These are phyloP conservation scores for Lepus europaeus DNA, from an alignment of 2,113 vertebrate species.

Conservation along the genomic window DNA sequence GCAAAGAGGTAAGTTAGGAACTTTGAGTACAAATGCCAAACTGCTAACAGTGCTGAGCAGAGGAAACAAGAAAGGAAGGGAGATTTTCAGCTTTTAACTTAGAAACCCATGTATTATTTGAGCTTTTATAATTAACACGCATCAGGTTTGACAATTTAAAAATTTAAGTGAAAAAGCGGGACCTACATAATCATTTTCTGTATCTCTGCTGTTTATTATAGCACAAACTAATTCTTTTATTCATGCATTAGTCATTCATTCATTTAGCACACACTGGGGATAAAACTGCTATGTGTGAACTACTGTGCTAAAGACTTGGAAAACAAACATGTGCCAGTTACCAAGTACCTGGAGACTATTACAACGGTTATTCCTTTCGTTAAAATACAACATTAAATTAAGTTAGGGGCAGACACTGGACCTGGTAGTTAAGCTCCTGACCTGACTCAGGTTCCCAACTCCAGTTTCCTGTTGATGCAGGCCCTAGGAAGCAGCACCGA, in stretches of 20 bases:
- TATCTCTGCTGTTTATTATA: not conserved
- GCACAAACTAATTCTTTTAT: conserved; percentile 28
- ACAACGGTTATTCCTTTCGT: not conserved
- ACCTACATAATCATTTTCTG: not conserved
- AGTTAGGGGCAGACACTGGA: not conserved
- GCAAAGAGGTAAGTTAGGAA: not conserved
- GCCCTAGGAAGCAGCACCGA: too few species aligned
- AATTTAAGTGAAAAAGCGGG: conserved; percentile 36
- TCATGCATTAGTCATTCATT: not conserved
- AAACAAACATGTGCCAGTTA: not conserved
- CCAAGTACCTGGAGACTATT: not conserved
- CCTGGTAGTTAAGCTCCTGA: too few species aligned
- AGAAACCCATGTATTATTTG: not conserved
- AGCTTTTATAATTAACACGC: conserved; percentile 15
- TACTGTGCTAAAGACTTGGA: not conserved
- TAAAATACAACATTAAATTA: not conserved
- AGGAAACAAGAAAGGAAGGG: not conserved
- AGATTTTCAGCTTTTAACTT: conserved; percentile 37
- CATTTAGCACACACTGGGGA: not conserved
- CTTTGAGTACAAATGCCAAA: not conserved
- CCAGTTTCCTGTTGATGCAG: too few species aligned
- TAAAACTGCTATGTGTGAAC: not conserved
- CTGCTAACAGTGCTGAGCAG: not conserved
- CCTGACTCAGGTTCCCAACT: too few species aligned
- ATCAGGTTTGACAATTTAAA: conserved; percentile 28